phyloP scores from a whole-genome alignment of 2,113 vertebrate species.

The Scomber scombrus region DNA sequence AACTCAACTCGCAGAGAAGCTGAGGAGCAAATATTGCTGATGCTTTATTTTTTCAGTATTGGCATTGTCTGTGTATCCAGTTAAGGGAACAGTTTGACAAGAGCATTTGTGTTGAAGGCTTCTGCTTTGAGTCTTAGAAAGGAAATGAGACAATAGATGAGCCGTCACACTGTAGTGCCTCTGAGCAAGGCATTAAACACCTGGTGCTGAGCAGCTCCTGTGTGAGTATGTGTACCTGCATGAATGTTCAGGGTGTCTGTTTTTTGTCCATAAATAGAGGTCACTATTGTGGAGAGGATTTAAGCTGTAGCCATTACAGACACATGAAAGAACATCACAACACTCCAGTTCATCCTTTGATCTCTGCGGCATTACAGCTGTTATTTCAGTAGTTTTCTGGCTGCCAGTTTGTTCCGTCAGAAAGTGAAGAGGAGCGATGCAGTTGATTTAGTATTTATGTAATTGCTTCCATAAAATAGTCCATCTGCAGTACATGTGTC shows the following conservation, averaged over 20 bases:
- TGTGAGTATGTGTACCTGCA: not conserved
- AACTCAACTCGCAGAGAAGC: not conserved
- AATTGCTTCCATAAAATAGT: not conserved
- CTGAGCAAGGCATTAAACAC: constrained; percentile 6
- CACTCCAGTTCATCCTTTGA: not conserved
- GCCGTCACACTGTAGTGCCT: not conserved
- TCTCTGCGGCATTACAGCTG: not conserved
- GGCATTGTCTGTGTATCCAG: not conserved
- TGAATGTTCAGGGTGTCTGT: not conserved
- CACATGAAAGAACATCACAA: not conserved
- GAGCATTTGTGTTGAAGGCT: not conserved
- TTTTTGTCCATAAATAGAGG: not conserved
- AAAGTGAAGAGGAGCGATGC: not conserved
- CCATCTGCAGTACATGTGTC: constrained; percentile 6
- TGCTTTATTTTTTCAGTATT: not conserved
- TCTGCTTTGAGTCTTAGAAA: not conserved
- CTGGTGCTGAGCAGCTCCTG: not conserved
- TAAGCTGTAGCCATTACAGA: too few species aligned
- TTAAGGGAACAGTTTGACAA: not conserved
- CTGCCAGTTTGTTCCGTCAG: not conserved
- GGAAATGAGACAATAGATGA: not conserved
- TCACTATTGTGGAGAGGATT: not conserved
- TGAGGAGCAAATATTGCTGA: not conserved
- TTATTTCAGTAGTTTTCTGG: not conserved
- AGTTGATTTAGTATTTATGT: not conserved